Conservation (phyloP, 1,140 invertebrate species). For the Ericerus pela region DNA sequence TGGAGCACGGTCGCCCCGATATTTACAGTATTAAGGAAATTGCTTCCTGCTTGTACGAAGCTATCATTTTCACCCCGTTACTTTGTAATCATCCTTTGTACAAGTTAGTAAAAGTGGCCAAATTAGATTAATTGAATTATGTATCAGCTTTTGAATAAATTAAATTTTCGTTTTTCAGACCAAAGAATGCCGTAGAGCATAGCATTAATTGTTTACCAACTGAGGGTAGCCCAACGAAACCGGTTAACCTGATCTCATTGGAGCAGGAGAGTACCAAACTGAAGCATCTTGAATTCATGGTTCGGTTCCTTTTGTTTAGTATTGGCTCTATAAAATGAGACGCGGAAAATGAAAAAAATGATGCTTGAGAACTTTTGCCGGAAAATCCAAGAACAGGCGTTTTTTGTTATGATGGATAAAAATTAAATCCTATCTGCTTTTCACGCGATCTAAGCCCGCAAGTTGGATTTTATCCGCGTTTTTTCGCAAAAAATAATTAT, state of each 20-base stretch:
- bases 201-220: conserved; percentile 64
- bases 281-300: conserved; percentile 39
- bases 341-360: too few species aligned
- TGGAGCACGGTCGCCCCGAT: conserved; percentile 71
- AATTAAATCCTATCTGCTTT: too few species aligned
- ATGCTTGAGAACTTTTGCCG: too few species aligned
- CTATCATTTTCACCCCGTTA: conserved; percentile 65
- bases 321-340: too few species aligned
- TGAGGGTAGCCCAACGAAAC: conserved; percentile 45
- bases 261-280: conserved; percentile 56
- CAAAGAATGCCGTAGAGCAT: conserved; percentile 62
- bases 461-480: too few species aligned
- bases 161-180: conserved; percentile 29
- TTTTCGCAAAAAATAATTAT: too few species aligned
- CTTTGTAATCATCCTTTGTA: conserved; percentile 81
- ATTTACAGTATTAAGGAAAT: conserved; percentile 86
- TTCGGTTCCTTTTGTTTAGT: conserved; percentile 20
- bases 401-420: too few species aligned
- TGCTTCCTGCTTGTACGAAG: conserved; percentile 86
- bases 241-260: conserved; percentile 50
- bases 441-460: too few species aligned
- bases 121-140: conserved; percentile 8
- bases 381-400: too few species aligned
- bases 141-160: background rate
- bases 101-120: conserved; percentile 42